Evolutionary conservation across 2,888 invertebrate genomes (phyloP).

Genomic region (Diplazon laetatorius): DNA sequence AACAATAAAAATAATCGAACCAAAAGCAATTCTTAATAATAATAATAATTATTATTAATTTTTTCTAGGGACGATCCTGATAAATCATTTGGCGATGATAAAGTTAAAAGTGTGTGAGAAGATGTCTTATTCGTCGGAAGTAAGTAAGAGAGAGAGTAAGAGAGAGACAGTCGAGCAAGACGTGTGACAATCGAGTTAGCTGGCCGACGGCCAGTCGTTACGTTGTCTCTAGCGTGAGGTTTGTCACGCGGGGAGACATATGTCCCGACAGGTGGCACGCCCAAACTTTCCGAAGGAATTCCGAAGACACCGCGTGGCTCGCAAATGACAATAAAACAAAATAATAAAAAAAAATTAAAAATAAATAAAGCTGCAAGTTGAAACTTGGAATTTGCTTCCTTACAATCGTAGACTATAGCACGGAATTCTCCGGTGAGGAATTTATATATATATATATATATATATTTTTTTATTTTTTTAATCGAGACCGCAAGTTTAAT

Average conservation of each 20-base stretch:
- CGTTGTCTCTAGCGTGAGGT: constrained; percentile 35
- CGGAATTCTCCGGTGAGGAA: too few relatives aligned
- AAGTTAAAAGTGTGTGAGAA: neutral
- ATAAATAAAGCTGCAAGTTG: too few relatives aligned
- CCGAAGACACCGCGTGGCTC: constrained; percentile 39
- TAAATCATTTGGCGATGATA: neutral
- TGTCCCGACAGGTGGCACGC: constrained; percentile 73
- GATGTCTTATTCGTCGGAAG: neutral
- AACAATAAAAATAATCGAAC: too few relatives aligned
- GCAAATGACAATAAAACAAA: too few relatives aligned
- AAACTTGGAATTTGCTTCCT: too few relatives aligned
- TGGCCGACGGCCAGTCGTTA: constrained; percentile 69
- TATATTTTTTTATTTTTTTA: too few relatives aligned
- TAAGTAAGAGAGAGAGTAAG: constrained; percentile 1
- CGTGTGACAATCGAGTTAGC: constrained; percentile 31
- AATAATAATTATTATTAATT: too few relatives aligned
- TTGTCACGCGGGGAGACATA: constrained; percentile 64
- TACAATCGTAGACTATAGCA: too few relatives aligned
- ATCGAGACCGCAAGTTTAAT: too few relatives aligned
- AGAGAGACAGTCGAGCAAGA: constrained; percentile 27
- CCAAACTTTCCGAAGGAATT: constrained; percentile 37
- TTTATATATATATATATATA: too few relatives aligned
- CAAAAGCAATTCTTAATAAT: too few relatives aligned
- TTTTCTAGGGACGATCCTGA: neutral
- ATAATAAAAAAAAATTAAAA: too few relatives aligned